A percentile compares a stretch with the other conserved stretches of the same genome.
These are phyloP conservation scores for Cacoxenus indagator DNA, from an alignment of 2,888 invertebrate species.

Conservation along the genomic window DNA sequence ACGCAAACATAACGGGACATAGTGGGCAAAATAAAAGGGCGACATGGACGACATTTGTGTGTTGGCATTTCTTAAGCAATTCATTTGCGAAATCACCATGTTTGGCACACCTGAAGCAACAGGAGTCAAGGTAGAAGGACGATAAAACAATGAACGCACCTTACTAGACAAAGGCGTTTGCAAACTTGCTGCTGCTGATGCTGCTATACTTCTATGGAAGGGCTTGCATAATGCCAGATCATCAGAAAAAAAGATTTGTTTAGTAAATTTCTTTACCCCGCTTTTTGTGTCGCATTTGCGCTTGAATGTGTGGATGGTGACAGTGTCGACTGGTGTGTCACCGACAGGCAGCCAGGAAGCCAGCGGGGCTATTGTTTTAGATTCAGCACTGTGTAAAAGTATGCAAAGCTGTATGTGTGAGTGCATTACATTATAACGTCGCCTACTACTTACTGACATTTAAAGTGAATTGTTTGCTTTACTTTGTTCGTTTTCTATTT, in stretches of 20 bases:
- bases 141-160: neutral
- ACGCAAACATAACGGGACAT: neutral
- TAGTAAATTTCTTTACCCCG: neutral
- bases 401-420: neutral
- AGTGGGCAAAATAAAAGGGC: neutral
- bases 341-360: neutral
- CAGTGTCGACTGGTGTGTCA: neutral
- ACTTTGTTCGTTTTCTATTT: neutral
- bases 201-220: neutral
- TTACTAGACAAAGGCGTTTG: neutral
- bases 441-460: neutral
- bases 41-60: neutral
- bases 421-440: neutral
- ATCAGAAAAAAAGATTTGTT: neutral
- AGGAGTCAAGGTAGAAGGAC: neutral
- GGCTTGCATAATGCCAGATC: neutral
- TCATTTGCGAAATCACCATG: neutral
- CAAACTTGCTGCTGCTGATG: neutral
- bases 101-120: neutral
- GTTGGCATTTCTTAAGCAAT: conserved; percentile 2
- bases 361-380: neutral
- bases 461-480: neutral
- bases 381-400: neutral
- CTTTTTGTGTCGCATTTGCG: neutral
- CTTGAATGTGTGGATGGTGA: neutral